phyloP scores from a whole-genome alignment of 2,888 invertebrate genomes.

The Helobdella robusta region DNA sequence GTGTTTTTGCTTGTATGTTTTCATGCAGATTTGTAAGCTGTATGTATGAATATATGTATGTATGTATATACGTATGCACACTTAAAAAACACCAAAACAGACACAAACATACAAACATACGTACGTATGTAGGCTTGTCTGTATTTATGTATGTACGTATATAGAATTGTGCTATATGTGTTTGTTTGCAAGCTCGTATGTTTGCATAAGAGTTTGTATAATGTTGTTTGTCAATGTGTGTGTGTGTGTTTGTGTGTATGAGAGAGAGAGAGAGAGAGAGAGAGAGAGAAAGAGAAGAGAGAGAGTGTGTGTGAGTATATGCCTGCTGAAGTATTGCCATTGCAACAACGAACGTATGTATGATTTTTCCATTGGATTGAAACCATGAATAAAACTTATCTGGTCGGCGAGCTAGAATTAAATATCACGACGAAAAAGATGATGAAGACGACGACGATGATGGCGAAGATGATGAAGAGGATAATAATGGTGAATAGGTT shows the following conservation, averaged over 20 bases:
- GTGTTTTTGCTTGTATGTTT: not conserved
- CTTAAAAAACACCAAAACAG: not conserved
- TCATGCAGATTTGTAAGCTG: not conserved
- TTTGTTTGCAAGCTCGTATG: not conserved
- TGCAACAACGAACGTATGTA: no score
- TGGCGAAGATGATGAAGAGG: constrained; percentile 6
- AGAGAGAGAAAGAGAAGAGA: no score
- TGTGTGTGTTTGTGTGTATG: no score
- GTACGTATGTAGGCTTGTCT: constrained; percentile 10
- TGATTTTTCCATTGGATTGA: no score
- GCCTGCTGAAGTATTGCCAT: no score
- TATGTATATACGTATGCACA: constrained; percentile 13
- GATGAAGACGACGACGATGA: not conserved
- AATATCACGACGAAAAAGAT: not conserved
- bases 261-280: no score
- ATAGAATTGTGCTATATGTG: not conserved
- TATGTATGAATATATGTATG: not conserved
- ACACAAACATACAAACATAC: constrained; percentile 20
- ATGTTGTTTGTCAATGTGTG: not conserved
- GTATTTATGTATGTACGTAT: constrained; percentile 18
- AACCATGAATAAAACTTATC: no score
- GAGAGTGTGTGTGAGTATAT: no score
- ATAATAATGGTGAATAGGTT: not conserved
- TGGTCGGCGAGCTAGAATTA: not conserved
- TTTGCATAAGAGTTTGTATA: not conserved